Conservation (phyloP, 2,888 invertebrate genomes). For the Oscheius sp. region DNA sequence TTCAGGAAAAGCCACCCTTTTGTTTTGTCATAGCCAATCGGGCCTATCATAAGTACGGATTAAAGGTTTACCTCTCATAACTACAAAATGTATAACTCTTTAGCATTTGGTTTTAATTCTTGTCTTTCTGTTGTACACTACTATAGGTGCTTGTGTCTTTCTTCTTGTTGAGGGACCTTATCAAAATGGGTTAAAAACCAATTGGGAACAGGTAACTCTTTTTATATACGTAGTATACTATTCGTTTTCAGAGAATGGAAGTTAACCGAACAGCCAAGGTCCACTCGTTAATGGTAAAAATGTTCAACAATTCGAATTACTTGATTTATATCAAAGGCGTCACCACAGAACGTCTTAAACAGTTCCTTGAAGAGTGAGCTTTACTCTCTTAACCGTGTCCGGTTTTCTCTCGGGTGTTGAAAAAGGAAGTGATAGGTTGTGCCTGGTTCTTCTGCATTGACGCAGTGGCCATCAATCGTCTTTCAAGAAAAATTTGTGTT, state of each 20-base stretch:
- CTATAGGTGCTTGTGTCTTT: slow-evolving; percentile 58
- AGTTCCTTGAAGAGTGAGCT: slow-evolving; percentile 45
- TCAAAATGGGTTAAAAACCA: slow-evolving; percentile 49
- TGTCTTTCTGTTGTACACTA: slow-evolving; percentile 57
- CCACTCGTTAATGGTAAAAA: slow-evolving; percentile 51
- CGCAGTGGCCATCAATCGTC: not conserved
- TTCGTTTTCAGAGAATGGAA: slow-evolving; percentile 45
- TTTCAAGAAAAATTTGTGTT: not conserved
- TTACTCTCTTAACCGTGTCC: not conserved
- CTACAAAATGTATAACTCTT: slow-evolving; percentile 42
- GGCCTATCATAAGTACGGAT: slow-evolving; percentile 62
- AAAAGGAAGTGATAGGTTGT: slow-evolving; percentile 12
- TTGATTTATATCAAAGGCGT: slow-evolving; percentile 59
- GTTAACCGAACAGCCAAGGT: slow-evolving; percentile 50
- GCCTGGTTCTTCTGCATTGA: slow-evolving; percentile 1
- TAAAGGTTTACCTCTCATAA: slow-evolving; percentile 40
- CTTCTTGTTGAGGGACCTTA: slow-evolving; percentile 56
- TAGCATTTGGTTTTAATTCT: slow-evolving; percentile 60
- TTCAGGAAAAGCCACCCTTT: slow-evolving; percentile 60
- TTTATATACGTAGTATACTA: too few relatives aligned
- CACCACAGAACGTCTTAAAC: slow-evolving; percentile 44
- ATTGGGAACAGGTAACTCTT: slow-evolving; percentile 38
- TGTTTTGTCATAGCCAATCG: slow-evolving; percentile 58
- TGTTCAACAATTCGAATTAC: slow-evolving; percentile 63
- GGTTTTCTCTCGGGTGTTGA: slow-evolving; percentile 11